Evolutionary conservation across 2,113 vertebrate species (phyloP), one percentile per base, ranked within the genome.

Genomic region (Oxygymnocypris stewartii): DNA sequence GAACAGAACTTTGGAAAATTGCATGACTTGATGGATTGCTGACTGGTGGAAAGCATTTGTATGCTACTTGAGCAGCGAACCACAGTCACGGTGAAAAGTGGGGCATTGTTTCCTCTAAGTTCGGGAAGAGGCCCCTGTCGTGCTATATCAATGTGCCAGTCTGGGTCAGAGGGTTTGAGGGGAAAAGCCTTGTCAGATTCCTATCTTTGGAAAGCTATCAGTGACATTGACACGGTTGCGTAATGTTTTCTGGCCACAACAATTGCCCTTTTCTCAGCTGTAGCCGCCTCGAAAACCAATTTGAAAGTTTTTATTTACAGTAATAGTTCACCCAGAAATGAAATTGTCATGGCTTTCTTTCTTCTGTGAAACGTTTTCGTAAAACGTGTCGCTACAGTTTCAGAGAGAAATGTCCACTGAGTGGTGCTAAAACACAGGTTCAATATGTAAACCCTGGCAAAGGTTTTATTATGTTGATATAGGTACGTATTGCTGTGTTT

Each of bases 1-100:
- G 47, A 59, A 37, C 74, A 67, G 47, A 76, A 76, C 51, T 16
- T 47, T 40, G 61, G 63, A 79, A 79, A 79, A 84, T 49, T 67
- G 35, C 82, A 61, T 63, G 67, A 84, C 51, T 86, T 61, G 65
- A 85, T n/a, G 63, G 86, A 84, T 71, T 51, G 83, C 83, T 87
- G 75, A 79, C 63, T 84, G 61, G 71, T 71, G 81, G 81, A 78
- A 84, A 69, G 81, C 61, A 49, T 79, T 85, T 77, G 79, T 82
- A 51, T 31, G 47, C 59, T 85, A 10, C 67, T 75, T 40, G 31
- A 59, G 78, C 42, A 49, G 71, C 13, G 9, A 65, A 63, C 71
- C 71, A 14, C 65, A 83, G 28, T 65, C 74, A 79, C n/a, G 23
- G 69, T 81, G n/a, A 61, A 75, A 57, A 83, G 67, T 75, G 49